Evolutionary conservation across 2,113 vertebrate species (phyloP).

Genomic region (Leucosticte australis): DNA sequence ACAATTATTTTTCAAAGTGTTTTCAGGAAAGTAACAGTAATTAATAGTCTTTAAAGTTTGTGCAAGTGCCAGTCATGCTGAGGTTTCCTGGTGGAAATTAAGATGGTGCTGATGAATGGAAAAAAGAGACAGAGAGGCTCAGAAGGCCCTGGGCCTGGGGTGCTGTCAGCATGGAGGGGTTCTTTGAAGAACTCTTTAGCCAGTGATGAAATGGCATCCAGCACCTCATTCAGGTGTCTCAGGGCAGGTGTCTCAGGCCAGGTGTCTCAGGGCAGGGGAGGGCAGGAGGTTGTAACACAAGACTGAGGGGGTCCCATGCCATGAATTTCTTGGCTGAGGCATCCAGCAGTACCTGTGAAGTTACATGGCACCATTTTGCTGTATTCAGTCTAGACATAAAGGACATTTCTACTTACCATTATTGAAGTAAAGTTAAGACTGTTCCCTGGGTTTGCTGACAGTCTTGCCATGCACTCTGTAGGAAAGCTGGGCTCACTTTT

Average conservation of each 20-base stretch:
- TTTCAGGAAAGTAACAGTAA: not conserved
- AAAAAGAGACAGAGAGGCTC: not conserved
- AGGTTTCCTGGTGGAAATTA: not conserved
- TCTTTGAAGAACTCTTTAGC: not conserved
- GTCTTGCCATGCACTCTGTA: no score
- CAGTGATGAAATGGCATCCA: not conserved
- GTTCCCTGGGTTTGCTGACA: not conserved
- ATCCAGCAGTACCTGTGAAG: not conserved
- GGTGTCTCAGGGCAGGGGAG: not conserved
- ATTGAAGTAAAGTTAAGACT: not conserved
- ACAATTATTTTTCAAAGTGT: not conserved
- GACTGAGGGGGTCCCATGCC: not conserved
- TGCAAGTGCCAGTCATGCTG: not conserved
- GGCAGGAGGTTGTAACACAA: not conserved
- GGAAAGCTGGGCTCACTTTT: not conserved
- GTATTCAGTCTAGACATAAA: not conserved
- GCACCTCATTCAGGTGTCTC: not conserved
- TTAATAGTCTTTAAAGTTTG: not conserved
- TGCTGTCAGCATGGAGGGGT: fast-evolving
- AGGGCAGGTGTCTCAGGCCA: fast-evolving
- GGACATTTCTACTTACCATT: not conserved
- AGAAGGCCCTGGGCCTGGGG: not conserved
- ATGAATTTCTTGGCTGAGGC: not conserved
- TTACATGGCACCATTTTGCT: not conserved
- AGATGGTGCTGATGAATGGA: not conserved